These are phyloP conservation scores for Alligator mississippiensis DNA, from an alignment of 2,113 vertebrate species.

Conservation along the genomic window DNA sequence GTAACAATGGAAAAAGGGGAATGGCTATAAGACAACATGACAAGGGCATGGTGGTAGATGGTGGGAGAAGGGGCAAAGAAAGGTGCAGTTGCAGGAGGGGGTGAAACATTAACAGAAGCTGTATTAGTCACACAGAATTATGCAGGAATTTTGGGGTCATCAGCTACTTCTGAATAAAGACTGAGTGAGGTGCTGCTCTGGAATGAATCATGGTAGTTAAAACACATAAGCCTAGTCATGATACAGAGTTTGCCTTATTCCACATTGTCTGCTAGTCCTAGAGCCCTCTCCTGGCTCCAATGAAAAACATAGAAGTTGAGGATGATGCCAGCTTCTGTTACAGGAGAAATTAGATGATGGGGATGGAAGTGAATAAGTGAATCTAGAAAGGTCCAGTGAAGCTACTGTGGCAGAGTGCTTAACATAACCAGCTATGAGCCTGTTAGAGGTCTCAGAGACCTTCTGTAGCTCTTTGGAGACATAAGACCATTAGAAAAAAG, in stretches of 20 bases:
- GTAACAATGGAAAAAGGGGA: constrained; percentile 17
- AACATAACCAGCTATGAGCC: not conserved
- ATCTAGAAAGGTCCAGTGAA: not conserved
- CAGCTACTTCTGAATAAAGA: constrained; percentile 26
- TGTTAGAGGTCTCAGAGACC: not conserved
- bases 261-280: constrained; percentile 10
- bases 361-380: not conserved
- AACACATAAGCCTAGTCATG: not conserved
- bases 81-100: not conserved
- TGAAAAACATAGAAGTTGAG: not conserved
- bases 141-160: constrained; percentile 26
- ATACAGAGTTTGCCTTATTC: constrained; percentile 25
- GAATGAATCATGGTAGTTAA: constrained; percentile 31
- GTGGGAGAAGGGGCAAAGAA: not conserved
- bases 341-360: not conserved
- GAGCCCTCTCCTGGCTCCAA: not conserved
- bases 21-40: not conserved
- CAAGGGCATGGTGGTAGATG: not conserved
- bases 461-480: not conserved
- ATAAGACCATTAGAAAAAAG: not conserved
- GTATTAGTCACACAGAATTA: not conserved
- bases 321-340: not conserved
- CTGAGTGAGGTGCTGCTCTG: not conserved
- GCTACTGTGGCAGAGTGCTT: fast-evolving
- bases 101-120: not conserved